Conservation (phyloP, 2,113 vertebrate genomes). For the Rattus rattus region DNA sequence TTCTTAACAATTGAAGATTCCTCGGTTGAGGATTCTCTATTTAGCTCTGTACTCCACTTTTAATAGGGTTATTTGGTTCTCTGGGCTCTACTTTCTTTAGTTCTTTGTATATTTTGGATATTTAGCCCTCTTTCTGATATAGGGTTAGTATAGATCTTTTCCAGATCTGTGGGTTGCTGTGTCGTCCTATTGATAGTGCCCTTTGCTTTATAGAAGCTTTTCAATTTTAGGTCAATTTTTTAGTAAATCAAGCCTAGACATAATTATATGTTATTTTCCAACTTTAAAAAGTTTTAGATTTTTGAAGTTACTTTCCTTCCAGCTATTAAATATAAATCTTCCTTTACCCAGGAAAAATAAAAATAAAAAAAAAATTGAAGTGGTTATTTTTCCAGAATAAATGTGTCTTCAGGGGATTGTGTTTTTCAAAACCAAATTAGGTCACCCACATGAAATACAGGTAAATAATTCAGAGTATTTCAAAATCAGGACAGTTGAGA, state of each 20-base stretch:
- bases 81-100: too few species aligned
- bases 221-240: neutral
- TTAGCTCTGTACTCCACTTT: too few species aligned
- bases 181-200: too few species aligned
- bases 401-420: constrained; percentile 11
- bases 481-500: constrained; percentile 67
- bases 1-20: too few species aligned
- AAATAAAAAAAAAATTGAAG: constrained; percentile 2
- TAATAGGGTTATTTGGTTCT: too few species aligned
- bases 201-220: too few species aligned
- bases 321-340: constrained; percentile 27
- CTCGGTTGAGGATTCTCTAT: too few species aligned
- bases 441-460: constrained; percentile 59
- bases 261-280: neutral
- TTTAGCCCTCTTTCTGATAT: too few species aligned
- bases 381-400: constrained; percentile 44
- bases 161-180: too few species aligned
- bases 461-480: constrained; percentile 68
- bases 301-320: neutral
- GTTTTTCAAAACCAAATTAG: constrained; percentile 65
- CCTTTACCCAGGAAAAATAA: neutral
- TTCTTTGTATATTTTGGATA: too few species aligned
- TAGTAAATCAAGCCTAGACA: neutral
- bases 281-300: neutral
- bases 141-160: too few species aligned